Base-by-base conservation (phyloP, 2,113 vertebrate species). In the Desmodus rotundus region DNA sequence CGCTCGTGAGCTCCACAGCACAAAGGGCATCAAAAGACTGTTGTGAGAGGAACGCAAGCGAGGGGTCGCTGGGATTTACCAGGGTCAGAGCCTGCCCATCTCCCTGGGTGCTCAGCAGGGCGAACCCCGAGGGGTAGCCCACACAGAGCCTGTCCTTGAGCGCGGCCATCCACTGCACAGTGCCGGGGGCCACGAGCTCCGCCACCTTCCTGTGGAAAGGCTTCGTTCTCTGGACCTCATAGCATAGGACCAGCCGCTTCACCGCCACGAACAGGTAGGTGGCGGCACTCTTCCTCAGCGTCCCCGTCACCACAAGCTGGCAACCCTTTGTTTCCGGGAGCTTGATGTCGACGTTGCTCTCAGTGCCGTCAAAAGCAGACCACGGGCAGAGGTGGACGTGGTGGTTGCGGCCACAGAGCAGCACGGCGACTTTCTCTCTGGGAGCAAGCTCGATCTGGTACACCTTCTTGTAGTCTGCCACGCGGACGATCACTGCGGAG, bases 381-480 rank as follows among this genome's bases (percentile, higher is more conserved):
- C 99, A 99, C 0, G 99, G 98, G 82, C 99, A 99, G 43, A 99
- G 99, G 93, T 99, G 99, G 61, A 99, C 99, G 0, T 99, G 99
- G 61, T 99, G 99, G 97, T 98, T 99, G 24, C 99, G 99, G 54
- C 99, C 99, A 0, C 99, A 99, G 31, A 99, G 98, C 67, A 99
- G 98, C 93, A 98, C 98, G 0, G 99, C 95, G 0, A 99, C 98
- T 92, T 99, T 99, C 97, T 99, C 99, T 96, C 98, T 99, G 86
- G 99, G 99, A 41, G 99, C 99, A 31, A 99, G 98, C 92, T 99
- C 99, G 0, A 99, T 99, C 98, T 99, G 99, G 96, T 99, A 97
- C n/a, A 99, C 99, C 87, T 99, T 99, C 98, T 99, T 99, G 96
- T 99, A 99, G 98, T 99, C 99, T 3, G 99, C 98, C 8, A 99